Evolutionary conservation across 2,113 vertebrate genomes (phyloP).

Genomic region (Hyperopisus bebe): DNA sequence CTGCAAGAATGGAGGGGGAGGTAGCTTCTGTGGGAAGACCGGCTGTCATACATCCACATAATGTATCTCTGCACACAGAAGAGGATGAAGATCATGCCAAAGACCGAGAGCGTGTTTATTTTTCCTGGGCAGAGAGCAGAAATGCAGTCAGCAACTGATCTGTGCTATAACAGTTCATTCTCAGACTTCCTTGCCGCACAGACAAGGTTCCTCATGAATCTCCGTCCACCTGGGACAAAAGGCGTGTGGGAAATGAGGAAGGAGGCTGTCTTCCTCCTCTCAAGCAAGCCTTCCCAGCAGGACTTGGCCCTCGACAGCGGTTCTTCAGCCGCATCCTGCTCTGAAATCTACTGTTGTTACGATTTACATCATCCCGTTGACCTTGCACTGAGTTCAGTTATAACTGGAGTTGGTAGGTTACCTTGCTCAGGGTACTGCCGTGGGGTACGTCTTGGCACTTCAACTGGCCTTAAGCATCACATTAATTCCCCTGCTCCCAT

Average conservation of each 20-base stretch:
- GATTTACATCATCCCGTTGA: background rate
- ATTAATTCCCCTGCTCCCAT: background rate
- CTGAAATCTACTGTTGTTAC: background rate
- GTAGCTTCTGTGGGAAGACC: slow-evolving; percentile 2
- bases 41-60: background rate
- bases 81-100: background rate
- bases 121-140: background rate
- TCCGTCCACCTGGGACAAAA: background rate
- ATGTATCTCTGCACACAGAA: background rate
- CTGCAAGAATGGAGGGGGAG: slow-evolving; percentile 7
- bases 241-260: background rate
- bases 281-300: background rate
- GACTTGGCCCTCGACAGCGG: background rate
- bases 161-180: background rate
- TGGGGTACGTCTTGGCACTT: background rate
- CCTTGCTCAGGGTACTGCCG: background rate
- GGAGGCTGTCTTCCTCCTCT: background rate
- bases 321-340: background rate
- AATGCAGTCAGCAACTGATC: background rate
- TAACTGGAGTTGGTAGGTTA: background rate
- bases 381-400: background rate
- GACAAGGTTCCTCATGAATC: background rate
- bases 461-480: background rate
- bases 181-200: background rate
- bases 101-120: background rate